Conservation (phyloP, 2,113 vertebrate genomes). For the Carollia perspicillata region DNA sequence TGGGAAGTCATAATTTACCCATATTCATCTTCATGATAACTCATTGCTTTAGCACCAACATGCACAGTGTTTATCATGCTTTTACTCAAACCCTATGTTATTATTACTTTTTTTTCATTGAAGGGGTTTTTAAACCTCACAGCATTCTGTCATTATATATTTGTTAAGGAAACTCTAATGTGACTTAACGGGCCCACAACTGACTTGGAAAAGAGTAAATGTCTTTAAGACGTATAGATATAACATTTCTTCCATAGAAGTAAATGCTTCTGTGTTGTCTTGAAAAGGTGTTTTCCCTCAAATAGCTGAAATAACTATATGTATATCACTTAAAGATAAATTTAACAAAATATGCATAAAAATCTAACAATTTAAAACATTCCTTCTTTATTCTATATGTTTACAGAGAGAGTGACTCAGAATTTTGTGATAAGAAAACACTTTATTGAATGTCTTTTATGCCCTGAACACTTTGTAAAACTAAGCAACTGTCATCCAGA, state of each 20-base stretch:
- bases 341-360: background rate
- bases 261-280: background rate
- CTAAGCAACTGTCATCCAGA: background rate
- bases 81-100: background rate
- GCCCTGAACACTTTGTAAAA: background rate
- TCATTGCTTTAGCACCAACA: background rate
- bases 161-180: background rate
- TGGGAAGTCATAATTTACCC: background rate
- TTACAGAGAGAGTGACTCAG: background rate
- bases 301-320: background rate
- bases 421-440: background rate
- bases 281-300: background rate
- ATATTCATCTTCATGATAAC: background rate
- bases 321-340: background rate
- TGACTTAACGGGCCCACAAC: background rate
- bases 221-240: background rate
- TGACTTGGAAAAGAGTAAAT: background rate
- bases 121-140: background rate
- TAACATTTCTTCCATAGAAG: background rate
- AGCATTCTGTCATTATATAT: background rate
- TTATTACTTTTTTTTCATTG: background rate
- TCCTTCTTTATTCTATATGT: background rate
- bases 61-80: background rate
- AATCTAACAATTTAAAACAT: background rate
- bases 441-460: background rate